Base-by-base conservation (phyloP, 1,140 invertebrate genomes). In the Sycophila sp. region DNA sequence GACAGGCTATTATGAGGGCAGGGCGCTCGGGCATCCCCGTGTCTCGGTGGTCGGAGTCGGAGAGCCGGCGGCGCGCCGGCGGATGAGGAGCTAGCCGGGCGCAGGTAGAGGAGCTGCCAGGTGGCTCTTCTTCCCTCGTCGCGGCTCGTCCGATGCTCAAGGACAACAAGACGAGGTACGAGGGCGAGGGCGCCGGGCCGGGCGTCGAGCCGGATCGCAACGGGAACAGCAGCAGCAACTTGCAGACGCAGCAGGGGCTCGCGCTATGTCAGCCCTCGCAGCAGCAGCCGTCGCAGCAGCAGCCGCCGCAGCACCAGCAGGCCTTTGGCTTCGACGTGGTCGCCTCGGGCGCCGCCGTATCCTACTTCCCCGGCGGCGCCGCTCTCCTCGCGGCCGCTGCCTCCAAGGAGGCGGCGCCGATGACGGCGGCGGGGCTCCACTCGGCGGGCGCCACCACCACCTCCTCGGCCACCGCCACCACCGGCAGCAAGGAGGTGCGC, bases 61-160 rank as follows among this genome's bases (percentile, higher is more conserved):
- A 30, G 49, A 56, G 36, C 59, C 34, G 59, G 13, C 49, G 15
- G n/a, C 15, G 58, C 15, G 38, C 59, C 36, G 60, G 68, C 68
- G 60, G 68, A 63, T 70, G 60, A 70, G 59, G 24, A 53, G 38
- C 22, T 28, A 49, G 69, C 40, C 58, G 58, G 69, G 51, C 45
- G 60, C 38, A 30, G 60, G 51, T 17, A 40, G 69, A 64, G 59
- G 49, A 62, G 60, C 60, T 49, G 68, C 69, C 40, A 38, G 40
- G 60, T 28, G 30, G 68, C 68, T 45, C 66, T 72, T 56, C 69
- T 65, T 4, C 58, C 69, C 51, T 47, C 73, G 74, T 75, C 72
- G 67, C 70, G 69, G 63, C 67, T 75, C 75, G 73, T 80, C 80
- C 79, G 77, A 85, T 86, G 85, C 82, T 84, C 77, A 71, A 65